These are phyloP conservation scores for Tridacna gigas DNA, from an alignment of 2,888 invertebrate genomes.

Conservation along the genomic window DNA sequence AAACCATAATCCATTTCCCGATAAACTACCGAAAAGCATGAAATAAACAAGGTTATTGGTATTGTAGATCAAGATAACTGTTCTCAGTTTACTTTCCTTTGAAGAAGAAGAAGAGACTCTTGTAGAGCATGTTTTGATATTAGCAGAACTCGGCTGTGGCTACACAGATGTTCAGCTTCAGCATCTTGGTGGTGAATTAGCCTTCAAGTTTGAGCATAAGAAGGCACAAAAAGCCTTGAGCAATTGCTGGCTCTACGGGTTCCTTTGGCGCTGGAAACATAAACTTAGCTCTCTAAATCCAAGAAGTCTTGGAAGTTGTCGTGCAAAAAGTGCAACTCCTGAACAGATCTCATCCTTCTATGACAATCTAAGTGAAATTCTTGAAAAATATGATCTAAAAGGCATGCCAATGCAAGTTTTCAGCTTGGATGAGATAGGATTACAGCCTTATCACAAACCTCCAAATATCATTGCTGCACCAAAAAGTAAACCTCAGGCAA, in stretches of 20 bases:
- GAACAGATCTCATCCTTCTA: slow-evolving; percentile 25
- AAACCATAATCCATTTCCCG: no score
- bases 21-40: no score
- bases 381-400: slow-evolving; percentile 32
- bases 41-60: no score
- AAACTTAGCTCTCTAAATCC: slow-evolving; percentile 27
- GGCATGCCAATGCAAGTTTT: slow-evolving; percentile 39
- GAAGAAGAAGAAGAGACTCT: slow-evolving; percentile 30
- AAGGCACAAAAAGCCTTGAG: not conserved
- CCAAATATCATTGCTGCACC: slow-evolving; percentile 28
- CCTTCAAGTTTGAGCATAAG: no score
- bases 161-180: slow-evolving; percentile 26
- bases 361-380: slow-evolving; percentile 9
- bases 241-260: slow-evolving; percentile 30
- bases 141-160: slow-evolving; percentile 40
- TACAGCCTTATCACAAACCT: no score
- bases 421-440: slow-evolving; percentile 54
- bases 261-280: slow-evolving; percentile 32
- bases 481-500: slow-evolving; percentile 4
- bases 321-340: slow-evolving; percentile 23
- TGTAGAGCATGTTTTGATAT: slow-evolving; percentile 34
- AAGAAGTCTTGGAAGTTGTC: slow-evolving; percentile 10
- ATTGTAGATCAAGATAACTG: slow-evolving; percentile 10
- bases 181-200: slow-evolving; percentile 14
- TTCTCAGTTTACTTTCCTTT: slow-evolving; percentile 2